Evolutionary conservation across 2,888 invertebrate species (phyloP), one percentile per base, ranked within the genome.

Genomic region (Zhengitettix transpicula): DNA sequence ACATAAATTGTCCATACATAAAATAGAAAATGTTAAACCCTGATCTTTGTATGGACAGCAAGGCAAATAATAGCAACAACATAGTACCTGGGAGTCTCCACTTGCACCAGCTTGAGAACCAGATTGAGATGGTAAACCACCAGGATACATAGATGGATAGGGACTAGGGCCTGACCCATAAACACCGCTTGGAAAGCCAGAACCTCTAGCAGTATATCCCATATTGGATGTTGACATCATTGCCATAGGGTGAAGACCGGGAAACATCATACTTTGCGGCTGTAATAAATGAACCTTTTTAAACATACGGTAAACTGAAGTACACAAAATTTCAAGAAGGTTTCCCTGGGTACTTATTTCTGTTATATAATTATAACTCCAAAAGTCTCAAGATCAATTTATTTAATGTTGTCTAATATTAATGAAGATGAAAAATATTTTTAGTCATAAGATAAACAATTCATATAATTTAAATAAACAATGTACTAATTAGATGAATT

Each of bases 211-310:
- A 67, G 81, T 82, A 71, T 84, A 85, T 65, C 84, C 82, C 76
- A 85, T 83, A 64, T 82, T 81, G 58, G 89, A 86, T 44, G 87
- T 87, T 55, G 93, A 90, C 92, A 93, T 91, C 91, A 93, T 93
- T 57, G 93, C 92, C 92, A 93, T 92, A 9, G 93, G 93, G 75
- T 93, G 94, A 63, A 93, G 77, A 14, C 93, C 93, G 63, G 94
- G 93, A 78, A 93, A 94, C 93, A 93, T 93, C 76, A 92, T 86
- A 72, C 88, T 89, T 74, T 91, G 92, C 56, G 91, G 92, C 69
- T 58, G 47, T 11, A 55, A 42, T 16, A 47, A 14, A 56, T 40
- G 55, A 17, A 58, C 15, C 10, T 53, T 53, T 28, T 53, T 16
- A 9, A 11, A 16, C 9, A 17, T 16, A 53, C 53, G 15, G 16